Evolutionary conservation across 2,888 invertebrate species (phyloP), one percentile per base, ranked within the genome.

Genomic region (Brachyopa scutellaris): DNA sequence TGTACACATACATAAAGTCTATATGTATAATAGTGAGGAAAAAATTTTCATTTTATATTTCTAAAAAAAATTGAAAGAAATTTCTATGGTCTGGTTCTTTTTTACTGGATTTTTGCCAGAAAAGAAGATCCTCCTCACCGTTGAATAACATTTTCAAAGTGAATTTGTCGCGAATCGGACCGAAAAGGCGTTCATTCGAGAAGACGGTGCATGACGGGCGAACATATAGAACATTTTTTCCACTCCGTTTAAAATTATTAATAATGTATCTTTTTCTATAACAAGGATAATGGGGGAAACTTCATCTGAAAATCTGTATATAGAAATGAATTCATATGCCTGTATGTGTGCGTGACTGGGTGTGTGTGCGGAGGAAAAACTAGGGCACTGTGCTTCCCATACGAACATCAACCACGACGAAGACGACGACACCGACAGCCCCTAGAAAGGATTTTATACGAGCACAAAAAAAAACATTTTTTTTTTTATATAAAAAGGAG

Each of bases 301-400:
- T 62, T 42, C 73, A 69, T 78, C 36, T 57, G 76, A 80, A 70
- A 84, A 84, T 80, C 79, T 66, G 85, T 78, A 85, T 80, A 82
- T 77, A 85, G 84, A 79, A 83, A 80, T 67, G 76, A 61, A 76
- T 84, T 73, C 69, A 69, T 57, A 69, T 64, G 64, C 51, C 45
- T 62, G 64, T 53, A 33, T 59, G 49, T 61, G 36, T 62, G 47
- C 29, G 62, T 64, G 38, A 53, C 6, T 66, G 64, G 76, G 78
- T 64, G 45, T 82, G 73, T 84, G 67, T 85, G 78, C 67, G 77
- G 82, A 82, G 78, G 87, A 83, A 86, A 89, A 89, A 88, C 85
- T 89, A 89, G 89, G 89, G 87, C 89, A 89, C 87, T 89, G 88
- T 89, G 89, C 87, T 89, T 88, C 85, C 85, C 76, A 84, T 85